Conservation (phyloP, 2,797 vertebrate genomes). For the Babyrousa celebensis region DNA sequence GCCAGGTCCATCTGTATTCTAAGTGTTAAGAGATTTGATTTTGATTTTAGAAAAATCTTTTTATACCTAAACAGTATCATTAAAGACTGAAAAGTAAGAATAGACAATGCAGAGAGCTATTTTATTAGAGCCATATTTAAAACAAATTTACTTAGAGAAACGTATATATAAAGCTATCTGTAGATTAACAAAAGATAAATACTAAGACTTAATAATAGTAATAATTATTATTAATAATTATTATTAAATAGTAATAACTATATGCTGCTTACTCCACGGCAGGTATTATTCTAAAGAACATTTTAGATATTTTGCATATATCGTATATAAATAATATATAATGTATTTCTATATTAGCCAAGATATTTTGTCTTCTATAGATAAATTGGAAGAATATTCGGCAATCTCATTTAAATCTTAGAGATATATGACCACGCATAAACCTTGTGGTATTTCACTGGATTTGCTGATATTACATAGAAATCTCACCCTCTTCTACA, state of each 20-base stretch:
- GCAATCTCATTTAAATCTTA: not conserved
- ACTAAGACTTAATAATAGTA: not conserved
- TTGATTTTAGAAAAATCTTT: not conserved
- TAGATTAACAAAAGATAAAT: slow-evolving; percentile 49
- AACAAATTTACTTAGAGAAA: not conserved
- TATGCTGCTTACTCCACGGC: not conserved
- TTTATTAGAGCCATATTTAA: not conserved
- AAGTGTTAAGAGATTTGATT: not conserved
- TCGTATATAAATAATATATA: not conserved
- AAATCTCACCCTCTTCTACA: not conserved
- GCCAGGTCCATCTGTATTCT: not conserved
- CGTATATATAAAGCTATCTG: not conserved
- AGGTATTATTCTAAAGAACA: not conserved
- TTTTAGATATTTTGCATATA: slow-evolving; percentile 7
- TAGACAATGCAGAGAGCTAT: not conserved
- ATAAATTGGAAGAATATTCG: slow-evolving; percentile 12
- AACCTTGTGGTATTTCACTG: slow-evolving; percentile 39
- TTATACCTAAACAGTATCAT: not conserved
- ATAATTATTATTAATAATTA: not conserved
- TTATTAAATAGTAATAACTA: not conserved
- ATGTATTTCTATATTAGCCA: not conserved
- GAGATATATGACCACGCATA: not conserved
- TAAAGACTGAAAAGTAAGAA: not conserved
- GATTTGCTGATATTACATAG: not conserved
- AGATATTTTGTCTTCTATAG: not conserved